Evolutionary conservation across 2,888 invertebrate species (phyloP), one percentile per base, ranked within the genome.

Genomic region (Pristionchus exspectatus): DNA sequence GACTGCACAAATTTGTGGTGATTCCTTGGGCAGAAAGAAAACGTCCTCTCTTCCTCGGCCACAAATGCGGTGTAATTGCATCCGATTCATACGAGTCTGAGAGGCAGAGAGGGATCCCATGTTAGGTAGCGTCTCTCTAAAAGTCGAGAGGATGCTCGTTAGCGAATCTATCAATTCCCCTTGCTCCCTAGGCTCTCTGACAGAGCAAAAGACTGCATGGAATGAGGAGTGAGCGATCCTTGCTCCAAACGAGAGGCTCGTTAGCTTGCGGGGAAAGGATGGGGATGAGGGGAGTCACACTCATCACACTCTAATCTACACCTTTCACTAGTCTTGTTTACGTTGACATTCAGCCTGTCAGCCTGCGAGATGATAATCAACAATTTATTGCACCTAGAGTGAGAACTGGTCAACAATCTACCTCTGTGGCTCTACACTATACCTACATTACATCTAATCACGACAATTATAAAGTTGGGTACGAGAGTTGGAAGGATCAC

Each of bases 111-210:
- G 66, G 24, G 30, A 38, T 38, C 69, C 69, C 38, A 38, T 74
- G 74, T 44, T 74, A 38, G 74, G 74, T 38, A 38, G 30, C 21
- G 21, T 74, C 74, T 16, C n/a, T n/a, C n/a, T 24, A 38, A 74
- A 74, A 74, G 74, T 74, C 74, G 74, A 38, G 74, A 30, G 4
- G 27, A 27, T 16, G 38, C 74, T 74, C 74, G 38, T 74, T 74
- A 74, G 74, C 9, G 21, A 74, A 38, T 69, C 69, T 63, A 21
- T 24, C 2, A 63, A 24, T 63, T 63, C 59, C 24, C 59, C 3
- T 21, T 44, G 44, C 44, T 50, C 44, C 44, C 12, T 50, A 3
- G 44, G 3, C 44, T 50, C 44, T 50, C 44, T 50, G 44, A 50
- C 44, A 50, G 44, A 9, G 44, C 44, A 24, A 24, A 10, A n/a